A percentile compares a stretch with the other conserved stretches of the same genome.
phyloP scores from a whole-genome alignment of 1,140 invertebrate genomes.

The Drosophila bifasciata region DNA sequence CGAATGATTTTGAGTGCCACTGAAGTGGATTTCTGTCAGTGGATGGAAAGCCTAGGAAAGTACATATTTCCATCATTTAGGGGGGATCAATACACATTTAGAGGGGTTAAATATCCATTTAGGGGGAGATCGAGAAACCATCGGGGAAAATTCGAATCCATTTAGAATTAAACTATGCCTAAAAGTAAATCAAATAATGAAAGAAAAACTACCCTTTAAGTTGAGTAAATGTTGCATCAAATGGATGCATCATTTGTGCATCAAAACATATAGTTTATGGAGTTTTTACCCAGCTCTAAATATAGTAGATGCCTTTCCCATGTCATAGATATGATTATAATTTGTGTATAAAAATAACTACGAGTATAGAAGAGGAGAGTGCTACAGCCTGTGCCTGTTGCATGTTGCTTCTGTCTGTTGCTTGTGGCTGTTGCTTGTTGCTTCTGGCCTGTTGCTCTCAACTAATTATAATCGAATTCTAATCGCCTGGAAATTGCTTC shows the following conservation, averaged over 20 bases:
- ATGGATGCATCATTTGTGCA: no score
- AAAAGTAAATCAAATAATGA: no score
- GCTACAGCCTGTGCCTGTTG: constrained; percentile 4
- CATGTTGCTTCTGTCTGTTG: neutral
- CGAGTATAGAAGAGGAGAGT: constrained; percentile 36
- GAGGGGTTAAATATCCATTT: no score
- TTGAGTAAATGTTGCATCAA: no score
- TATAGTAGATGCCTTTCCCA: neutral
- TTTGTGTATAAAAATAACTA: constrained; percentile 76
- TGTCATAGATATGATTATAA: constrained; percentile 45
- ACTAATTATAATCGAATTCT: constrained; percentile 83
- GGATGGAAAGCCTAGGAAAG: neutral
- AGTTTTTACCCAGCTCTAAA: no score
- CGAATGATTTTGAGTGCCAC: constrained; percentile 8
- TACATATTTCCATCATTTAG: neutral
- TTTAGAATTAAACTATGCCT: no score
- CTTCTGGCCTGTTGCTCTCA: constrained; percentile 32
- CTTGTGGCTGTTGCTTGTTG: neutral
- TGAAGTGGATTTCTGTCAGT: constrained; percentile 7
- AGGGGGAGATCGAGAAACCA: neutral
- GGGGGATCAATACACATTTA: no score
- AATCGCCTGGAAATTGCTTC: constrained; percentile 81
- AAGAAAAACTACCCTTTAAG: no score
- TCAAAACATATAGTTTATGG: no score
- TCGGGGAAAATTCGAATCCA: no score